phyloP scores from a whole-genome alignment of 2,888 invertebrate genomes.

The Shargacucullia verbasci region DNA sequence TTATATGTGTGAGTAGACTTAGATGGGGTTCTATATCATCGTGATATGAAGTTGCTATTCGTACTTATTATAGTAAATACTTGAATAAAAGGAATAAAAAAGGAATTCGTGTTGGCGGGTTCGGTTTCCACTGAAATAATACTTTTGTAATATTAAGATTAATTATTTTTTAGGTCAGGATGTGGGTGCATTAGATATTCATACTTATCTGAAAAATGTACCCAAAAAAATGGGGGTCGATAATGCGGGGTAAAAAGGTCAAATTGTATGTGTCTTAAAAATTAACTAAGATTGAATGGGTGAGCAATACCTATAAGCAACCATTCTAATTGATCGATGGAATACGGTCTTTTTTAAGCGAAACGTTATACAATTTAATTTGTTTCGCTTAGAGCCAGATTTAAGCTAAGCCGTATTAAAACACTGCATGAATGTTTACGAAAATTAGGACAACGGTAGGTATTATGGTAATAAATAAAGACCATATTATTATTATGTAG shows the following conservation, averaged over 20 bases:
- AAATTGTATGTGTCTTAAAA: slow-evolving; percentile 6
- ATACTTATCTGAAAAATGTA: no score
- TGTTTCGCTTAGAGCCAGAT: not conserved
- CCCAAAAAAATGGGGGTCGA: no score
- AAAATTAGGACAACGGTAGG: slow-evolving; percentile 8
- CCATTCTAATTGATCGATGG: slow-evolving; percentile 42
- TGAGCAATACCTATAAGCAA: slow-evolving; percentile 10
- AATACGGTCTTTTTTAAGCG: not conserved
- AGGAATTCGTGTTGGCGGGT: no score
- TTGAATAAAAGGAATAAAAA: no score
- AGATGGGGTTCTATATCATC: slow-evolving; percentile 17
- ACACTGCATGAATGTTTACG: not conserved
- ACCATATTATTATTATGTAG: slow-evolving; percentile 17
- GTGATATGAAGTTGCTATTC: slow-evolving; percentile 1
- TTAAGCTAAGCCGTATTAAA: not conserved
- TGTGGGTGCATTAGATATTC: no score
- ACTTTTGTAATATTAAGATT: no score
- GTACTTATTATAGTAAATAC: no score
- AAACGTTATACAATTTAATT: not conserved
- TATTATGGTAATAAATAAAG: slow-evolving; percentile 26
- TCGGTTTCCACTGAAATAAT: no score
- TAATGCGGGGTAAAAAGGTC: no score
- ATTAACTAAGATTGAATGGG: slow-evolving; percentile 32
- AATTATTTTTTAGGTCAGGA: no score
- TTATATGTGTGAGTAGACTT: slow-evolving; percentile 20